Percentiles rank a stretch among this genome's conserved stretches.
Evolutionary conservation across 1,140 invertebrate species (phyloP).

Genomic region (Nymphalis io): DNA sequence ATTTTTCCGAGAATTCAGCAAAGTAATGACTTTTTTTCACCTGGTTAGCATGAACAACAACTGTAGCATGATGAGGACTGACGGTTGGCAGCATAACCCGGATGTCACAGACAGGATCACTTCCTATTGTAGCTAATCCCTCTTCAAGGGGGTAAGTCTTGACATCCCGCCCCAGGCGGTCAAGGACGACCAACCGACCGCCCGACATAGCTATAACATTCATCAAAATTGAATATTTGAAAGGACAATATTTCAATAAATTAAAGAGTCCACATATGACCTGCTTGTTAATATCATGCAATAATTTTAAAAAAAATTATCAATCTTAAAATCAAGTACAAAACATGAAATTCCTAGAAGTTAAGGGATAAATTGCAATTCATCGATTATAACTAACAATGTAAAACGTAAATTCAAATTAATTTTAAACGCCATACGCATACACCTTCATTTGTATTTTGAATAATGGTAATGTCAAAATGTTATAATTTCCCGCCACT

Average conservation of each 20-base stretch:
- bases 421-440: too few species aligned
- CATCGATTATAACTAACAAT: too few species aligned
- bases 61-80: slow-evolving; percentile 65
- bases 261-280: too few species aligned
- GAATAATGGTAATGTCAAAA: not conserved
- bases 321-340: too few species aligned
- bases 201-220: slow-evolving; percentile 54
- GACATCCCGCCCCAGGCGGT: slow-evolving; percentile 57
- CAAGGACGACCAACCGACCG: slow-evolving; percentile 62
- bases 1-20: too few species aligned
- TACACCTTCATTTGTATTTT: not conserved
- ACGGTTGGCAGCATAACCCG: slow-evolving; percentile 57
- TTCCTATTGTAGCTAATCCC: slow-evolving; percentile 61
- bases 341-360: too few species aligned
- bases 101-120: slow-evolving; percentile 60
- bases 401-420: too few species aligned
- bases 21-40: slow-evolving; percentile 32
- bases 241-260: not conserved
- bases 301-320: too few species aligned
- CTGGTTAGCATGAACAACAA: slow-evolving; percentile 62
- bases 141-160: slow-evolving; percentile 53
- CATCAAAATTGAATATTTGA: not conserved
- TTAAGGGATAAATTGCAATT: too few species aligned
- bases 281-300: too few species aligned
- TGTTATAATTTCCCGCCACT: slow-evolving; percentile 25